A percentile compares a stretch with the other conserved stretches of the same genome.
These are phyloP conservation scores for Myrmecobius fasciatus DNA, from an alignment of 2,113 vertebrate genomes.

Conservation along the genomic window DNA sequence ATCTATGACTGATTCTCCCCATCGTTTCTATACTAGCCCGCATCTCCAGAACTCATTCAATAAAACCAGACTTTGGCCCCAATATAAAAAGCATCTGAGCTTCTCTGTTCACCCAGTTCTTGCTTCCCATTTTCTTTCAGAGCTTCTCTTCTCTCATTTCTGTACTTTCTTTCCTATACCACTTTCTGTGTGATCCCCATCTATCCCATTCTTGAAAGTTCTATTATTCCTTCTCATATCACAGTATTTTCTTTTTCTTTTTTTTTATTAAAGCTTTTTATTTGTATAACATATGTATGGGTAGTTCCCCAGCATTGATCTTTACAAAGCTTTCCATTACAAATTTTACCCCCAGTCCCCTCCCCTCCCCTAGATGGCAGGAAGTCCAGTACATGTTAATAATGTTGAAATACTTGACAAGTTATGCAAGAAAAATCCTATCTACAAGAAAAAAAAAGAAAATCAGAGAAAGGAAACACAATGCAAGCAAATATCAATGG, in stretches of 20 bases:
- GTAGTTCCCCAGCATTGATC: no score
- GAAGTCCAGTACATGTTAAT: no score
- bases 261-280: no score
- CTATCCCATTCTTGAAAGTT: not conserved
- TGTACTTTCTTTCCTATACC: not conserved
- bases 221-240: conserved; percentile 33
- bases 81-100: not conserved
- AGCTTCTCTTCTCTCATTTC: conserved; percentile 9
- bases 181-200: not conserved
- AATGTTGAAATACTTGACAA: no score
- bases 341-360: no score
- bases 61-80: not conserved
- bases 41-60: not conserved
- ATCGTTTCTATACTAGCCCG: not conserved
- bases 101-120: not conserved
- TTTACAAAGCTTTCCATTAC: no score
- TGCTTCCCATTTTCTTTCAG: not conserved
- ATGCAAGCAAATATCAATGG: no score
- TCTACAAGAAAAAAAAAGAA: no score
- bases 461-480: no score
- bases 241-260: not conserved
- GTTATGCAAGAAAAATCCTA: no score
- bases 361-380: no score
- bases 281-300: no score
- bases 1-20: not conserved